Conservation (phyloP, 2,888 invertebrate species). For the Amblyteles armatorius region DNA sequence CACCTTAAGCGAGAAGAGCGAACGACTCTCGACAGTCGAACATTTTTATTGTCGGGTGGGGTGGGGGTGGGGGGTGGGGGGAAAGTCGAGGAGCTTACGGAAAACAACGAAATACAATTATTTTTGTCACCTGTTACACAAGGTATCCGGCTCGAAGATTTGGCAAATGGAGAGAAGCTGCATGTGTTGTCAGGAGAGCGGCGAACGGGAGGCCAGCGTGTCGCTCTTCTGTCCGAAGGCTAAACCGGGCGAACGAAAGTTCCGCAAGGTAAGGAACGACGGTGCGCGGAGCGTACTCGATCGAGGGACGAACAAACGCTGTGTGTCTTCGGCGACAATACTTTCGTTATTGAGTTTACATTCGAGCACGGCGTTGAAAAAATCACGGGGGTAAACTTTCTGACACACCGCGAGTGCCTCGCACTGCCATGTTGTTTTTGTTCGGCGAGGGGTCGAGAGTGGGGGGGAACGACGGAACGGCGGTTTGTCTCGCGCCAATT, state of each 20-base stretch:
- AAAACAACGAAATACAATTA: conserved; percentile 20
- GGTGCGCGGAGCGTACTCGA: too few relatives aligned
- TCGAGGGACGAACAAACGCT: neutral
- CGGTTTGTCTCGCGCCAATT: conserved; percentile 22
- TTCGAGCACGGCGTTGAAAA: conserved; percentile 8
- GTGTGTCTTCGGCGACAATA: neutral
- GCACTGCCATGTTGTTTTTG: conserved; percentile 79
- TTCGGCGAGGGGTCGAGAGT: conserved; percentile 42
- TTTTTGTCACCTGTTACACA: conserved; percentile 73
- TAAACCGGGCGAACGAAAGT: conserved; percentile 93
- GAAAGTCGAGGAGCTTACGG: neutral
- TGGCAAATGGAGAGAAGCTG: conserved; percentile 98
- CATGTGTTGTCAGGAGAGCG: conserved; percentile 98
- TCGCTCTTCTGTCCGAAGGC: conserved; percentile 96
- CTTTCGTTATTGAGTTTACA: conserved; percentile 7
- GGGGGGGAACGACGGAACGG: conserved; percentile 44
- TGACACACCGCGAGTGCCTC: conserved; percentile 72
- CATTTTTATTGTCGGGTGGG: neutral
- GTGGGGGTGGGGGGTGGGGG: too few relatives aligned
- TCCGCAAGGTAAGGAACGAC: conserved; percentile 89
- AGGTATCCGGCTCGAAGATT: conserved; percentile 97
- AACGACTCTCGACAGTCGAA: neutral
- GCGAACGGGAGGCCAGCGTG: conserved; percentile 95
- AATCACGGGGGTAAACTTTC: conserved; percentile 65
- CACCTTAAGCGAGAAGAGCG: too few relatives aligned